Evolutionary conservation across 2,797 vertebrate species (phyloP).

Genomic region (Rhinoraja longicauda): DNA sequence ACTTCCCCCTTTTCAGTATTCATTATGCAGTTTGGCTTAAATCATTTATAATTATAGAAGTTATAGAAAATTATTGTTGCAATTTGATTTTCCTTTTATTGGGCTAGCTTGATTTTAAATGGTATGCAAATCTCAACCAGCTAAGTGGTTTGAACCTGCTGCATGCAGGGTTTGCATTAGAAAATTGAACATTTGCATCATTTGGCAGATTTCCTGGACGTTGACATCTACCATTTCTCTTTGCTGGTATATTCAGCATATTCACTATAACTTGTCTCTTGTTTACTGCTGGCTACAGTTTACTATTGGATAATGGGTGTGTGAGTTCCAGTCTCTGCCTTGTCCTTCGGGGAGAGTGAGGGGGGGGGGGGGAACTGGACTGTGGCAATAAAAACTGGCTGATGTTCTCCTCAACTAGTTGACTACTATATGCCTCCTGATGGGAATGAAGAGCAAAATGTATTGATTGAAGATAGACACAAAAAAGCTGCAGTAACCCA

Average conservation of each 20-base stretch:
- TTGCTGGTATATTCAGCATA: neutral
- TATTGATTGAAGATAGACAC: neutral
- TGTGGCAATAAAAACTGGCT: neutral
- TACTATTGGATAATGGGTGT: neutral
- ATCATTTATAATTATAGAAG: neutral
- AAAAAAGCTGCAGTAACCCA: too few species aligned
- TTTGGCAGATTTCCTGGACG: neutral
- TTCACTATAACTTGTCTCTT: neutral
- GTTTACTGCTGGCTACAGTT: neutral
- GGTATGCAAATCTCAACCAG: neutral
- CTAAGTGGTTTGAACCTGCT: neutral
- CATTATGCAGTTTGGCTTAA: neutral
- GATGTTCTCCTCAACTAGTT: neutral
- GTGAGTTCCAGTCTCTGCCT: neutral
- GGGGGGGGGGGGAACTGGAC: fast-evolving
- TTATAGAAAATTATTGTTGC: too few species aligned
- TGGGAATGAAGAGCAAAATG: neutral
- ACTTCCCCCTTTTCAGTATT: neutral
- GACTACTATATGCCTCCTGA: neutral
- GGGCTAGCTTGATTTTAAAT: neutral
- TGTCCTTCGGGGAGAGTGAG: neutral
- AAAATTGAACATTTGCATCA: neutral
- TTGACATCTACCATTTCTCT: neutral
- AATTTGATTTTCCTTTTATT: too few species aligned
- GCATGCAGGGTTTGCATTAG: neutral